Evolutionary conservation across 2,888 invertebrate genomes (phyloP).

Genomic region (Drosophila monieri): DNA sequence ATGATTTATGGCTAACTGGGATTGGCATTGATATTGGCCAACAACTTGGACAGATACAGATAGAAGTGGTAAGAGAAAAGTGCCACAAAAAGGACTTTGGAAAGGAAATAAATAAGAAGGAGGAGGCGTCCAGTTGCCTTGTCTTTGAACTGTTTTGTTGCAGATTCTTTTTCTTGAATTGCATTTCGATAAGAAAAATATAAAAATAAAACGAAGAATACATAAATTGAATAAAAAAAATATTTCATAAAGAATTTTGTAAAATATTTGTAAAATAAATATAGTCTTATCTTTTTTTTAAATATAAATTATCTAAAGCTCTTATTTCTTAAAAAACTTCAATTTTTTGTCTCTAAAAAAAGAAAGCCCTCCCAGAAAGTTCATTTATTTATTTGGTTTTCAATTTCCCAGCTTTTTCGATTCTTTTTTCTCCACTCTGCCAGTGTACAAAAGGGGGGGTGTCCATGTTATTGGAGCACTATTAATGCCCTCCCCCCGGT

Average conservation of each 20-base stretch:
- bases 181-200: constrained; percentile 37
- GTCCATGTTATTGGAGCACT: constrained; percentile 8
- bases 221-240: not conserved
- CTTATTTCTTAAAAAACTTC: not conserved
- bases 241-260: not conserved
- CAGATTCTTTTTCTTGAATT: constrained; percentile 67
- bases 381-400: constrained; percentile 48
- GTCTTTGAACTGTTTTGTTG: constrained; percentile 42
- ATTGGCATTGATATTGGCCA: constrained; percentile 68
- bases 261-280: not conserved
- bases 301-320: not conserved
- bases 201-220: not conserved
- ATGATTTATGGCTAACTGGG: constrained; percentile 70
- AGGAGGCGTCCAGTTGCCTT: not conserved
- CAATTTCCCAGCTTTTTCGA: constrained; percentile 33
- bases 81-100: not conserved
- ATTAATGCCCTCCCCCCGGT: not conserved
- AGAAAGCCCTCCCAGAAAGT: constrained; percentile 26
- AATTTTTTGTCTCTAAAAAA: not conserved
- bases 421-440: constrained; percentile 18
- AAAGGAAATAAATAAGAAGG: not conserved
- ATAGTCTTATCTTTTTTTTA: not conserved
- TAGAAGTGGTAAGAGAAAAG: constrained; percentile 4
- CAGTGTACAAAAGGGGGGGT: not conserved
- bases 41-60: constrained; percentile 34